These are phyloP conservation scores for Zaprionus ghesquierei DNA, from an alignment of 1,140 invertebrate species.

Conservation along the genomic window DNA sequence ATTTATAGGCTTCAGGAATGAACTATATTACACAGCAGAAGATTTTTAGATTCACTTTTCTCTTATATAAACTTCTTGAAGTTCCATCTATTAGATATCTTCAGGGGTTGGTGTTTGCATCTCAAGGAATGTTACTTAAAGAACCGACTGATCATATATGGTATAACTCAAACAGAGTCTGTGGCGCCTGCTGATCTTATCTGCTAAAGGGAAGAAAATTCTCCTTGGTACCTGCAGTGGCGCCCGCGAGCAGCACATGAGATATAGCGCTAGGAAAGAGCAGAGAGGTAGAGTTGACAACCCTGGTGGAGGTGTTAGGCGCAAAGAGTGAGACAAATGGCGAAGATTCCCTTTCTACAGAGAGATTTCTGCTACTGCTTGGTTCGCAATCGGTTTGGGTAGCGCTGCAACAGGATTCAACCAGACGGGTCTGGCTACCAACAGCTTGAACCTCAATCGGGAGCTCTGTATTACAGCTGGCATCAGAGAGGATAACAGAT, in stretches of 20 bases:
- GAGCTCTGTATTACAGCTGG: conserved; percentile 18
- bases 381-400: conserved; percentile 49
- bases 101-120: no score
- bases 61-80: no score
- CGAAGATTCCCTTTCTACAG: conserved; percentile 60
- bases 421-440: conserved; percentile 11
- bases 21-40: no score
- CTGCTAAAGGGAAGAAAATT: background rate
- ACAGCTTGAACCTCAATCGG: background rate
- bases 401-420: background rate
- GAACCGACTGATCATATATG: background rate
- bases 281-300: conserved; percentile 44
- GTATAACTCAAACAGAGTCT: no score
- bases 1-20: no score
- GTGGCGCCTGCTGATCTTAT: conserved; percentile 13
- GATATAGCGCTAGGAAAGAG: conserved; percentile 77
- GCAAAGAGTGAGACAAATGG: conserved; percentile 64
- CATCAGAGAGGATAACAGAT: background rate
- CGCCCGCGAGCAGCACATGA: conserved; percentile 59
- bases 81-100: no score
- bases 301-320: conserved; percentile 35
- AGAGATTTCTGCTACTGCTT: conserved; percentile 15
- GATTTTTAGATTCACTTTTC: no score
- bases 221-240: conserved; percentile 61
- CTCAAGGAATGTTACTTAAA: no score